Percentiles rank a stretch among this genome's conserved stretches.
Conservation (phyloP, 1,140 invertebrate genomes). For the Rhopalosiphum padi region DNA sequence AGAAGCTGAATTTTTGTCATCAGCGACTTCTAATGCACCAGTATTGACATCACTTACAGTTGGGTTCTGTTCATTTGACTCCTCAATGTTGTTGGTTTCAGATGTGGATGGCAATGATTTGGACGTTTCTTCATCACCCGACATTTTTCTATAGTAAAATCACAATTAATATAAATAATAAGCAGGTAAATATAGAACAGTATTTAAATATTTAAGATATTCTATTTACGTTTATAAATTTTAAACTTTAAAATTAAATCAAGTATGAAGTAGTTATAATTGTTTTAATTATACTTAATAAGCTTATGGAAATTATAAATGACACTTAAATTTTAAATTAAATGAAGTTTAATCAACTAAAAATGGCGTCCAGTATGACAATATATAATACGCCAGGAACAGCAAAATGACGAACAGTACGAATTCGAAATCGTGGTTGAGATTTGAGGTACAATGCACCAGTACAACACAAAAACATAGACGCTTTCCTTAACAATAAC, state of each 20-base stretch:
- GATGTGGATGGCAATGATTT: background rate
- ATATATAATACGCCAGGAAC: too few species aligned
- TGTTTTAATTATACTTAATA: background rate
- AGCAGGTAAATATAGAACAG: background rate
- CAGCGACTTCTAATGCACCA: background rate
- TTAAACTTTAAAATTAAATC: background rate
- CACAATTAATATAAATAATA: background rate
- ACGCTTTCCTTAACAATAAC: background rate
- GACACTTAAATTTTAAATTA: background rate
- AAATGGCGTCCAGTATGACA: background rate
- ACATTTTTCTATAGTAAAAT: conserved; percentile 30
- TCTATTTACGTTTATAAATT: background rate
- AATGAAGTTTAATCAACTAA: background rate
- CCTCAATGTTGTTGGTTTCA: background rate
- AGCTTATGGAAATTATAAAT: background rate
- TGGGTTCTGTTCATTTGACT: background rate
- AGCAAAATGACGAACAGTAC: background rate
- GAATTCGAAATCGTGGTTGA: background rate
- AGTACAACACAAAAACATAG: background rate
- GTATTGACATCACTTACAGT: background rate
- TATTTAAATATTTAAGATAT: background rate
- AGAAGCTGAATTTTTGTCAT: background rate
- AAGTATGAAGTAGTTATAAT: background rate
- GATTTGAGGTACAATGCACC: too few species aligned
- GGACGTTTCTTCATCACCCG: background rate